Evolutionary conservation across 1,140 invertebrate species (phyloP).

Genomic region (Drosophila athabasca): DNA sequence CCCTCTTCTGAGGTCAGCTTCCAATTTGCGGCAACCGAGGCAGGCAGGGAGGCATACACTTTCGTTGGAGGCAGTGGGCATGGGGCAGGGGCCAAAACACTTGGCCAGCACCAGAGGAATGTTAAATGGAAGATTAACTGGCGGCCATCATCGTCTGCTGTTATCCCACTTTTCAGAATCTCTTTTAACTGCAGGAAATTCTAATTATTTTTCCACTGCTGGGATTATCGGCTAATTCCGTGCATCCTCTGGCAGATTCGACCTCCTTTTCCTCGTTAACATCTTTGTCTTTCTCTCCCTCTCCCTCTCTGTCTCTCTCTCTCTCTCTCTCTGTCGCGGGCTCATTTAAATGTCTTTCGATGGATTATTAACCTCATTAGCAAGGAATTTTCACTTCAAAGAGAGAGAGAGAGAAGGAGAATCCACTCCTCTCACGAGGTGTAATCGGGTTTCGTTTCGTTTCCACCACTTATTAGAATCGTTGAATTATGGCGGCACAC

Average conservation of each 20-base stretch:
- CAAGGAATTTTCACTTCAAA: slow-evolving; percentile 55
- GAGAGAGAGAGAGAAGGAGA: background rate
- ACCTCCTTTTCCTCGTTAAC: slow-evolving; percentile 25
- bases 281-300: background rate
- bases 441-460: slow-evolving; percentile 43
- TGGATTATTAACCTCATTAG: slow-evolving; percentile 58
- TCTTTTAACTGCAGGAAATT: slow-evolving; percentile 39
- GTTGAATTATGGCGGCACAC: slow-evolving; percentile 66
- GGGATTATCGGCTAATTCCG: slow-evolving; percentile 17
- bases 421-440: slow-evolving; percentile 6
- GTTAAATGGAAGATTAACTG: slow-evolving; percentile 45
- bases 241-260: slow-evolving; percentile 8
- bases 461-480: slow-evolving; percentile 69
- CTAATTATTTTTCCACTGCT: slow-evolving; percentile 34
- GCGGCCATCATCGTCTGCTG: slow-evolving; percentile 3
- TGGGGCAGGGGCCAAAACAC: slow-evolving; percentile 9
- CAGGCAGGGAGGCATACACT: slow-evolving; percentile 26
- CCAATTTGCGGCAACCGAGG: slow-evolving; percentile 42
- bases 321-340: no score
- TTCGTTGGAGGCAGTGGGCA: background rate
- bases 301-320: no score
- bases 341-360: slow-evolving; percentile 26
- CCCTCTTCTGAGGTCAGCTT: slow-evolving; percentile 69
- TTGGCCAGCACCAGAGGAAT: slow-evolving; percentile 16
- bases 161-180: slow-evolving; percentile 20